Base-by-base conservation (phyloP, 2,888 invertebrate genomes). In the Amiota mariae region DNA sequence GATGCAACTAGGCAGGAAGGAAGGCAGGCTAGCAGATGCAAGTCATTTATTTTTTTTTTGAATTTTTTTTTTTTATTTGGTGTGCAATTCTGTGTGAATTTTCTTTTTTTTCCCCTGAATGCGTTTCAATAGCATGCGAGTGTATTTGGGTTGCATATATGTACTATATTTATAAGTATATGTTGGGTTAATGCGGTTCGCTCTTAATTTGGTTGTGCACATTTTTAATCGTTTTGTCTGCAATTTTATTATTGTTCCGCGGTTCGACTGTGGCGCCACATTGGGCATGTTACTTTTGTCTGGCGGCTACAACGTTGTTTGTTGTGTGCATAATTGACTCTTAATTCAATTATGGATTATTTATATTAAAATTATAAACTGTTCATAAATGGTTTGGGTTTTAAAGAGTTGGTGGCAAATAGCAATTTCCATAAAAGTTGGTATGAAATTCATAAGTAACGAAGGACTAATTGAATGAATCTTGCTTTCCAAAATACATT, bases 1-100 rank as follows among this genome's bases (percentile, higher is more conserved):
- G 36, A 36, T 36, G 36, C 36, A 36, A 6, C 36, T 6, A 6
- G 8, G 36, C 36, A 36, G 36, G 36, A 36, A 36, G 6, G 36
- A 6, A 6, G 36, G 36, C 36, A 36, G 36, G 36, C 36, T 36
- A 36, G 36, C 36, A 36, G 36, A 36, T 36, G 8, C 36, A 36
- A 36, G 36, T 36, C 36, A 36, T 36, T 36, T 24, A 2, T 3
- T 3, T 24, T 15, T 11, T 64, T 49, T 11, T 9, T 66, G 20
- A 24, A 1, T 48, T 46, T 56, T 13, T 18, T 1, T 64, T 64
- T 2, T n/a, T 64, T 1, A 47, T 9, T 64, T 36, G 64, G 24
- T 24, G 36, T n/a, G 70, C 51, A 51, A 71, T 80, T 76, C 81
- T 54, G 81, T 79, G 80, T 79, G 79, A 79, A 80, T 77, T 77